These are phyloP conservation scores for Oreochromis grahami DNA, from an alignment of 2,797 vertebrate genomes.

Conservation along the genomic window DNA sequence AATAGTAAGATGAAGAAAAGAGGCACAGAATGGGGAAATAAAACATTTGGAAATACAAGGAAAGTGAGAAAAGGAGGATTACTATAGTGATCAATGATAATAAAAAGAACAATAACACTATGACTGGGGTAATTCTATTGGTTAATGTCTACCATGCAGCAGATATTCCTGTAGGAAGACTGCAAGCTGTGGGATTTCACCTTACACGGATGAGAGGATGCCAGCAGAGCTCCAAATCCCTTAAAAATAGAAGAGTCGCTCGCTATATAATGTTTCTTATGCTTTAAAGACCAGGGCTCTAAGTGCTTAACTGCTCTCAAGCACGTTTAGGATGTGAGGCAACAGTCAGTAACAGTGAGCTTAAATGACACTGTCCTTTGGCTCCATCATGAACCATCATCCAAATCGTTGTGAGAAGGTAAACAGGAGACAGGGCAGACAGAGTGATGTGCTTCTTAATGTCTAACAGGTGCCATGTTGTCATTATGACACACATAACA, in stretches of 20 bases:
- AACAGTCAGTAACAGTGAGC: neutral
- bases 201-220: neutral
- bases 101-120: neutral
- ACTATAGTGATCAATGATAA: neutral
- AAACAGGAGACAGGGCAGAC: constrained; percentile 43
- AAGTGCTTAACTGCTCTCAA: neutral
- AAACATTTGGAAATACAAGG: neutral
- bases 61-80: neutral
- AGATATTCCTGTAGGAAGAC: neutral
- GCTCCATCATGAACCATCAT: constrained; percentile 22
- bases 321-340: neutral
- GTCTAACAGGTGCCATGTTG: constrained; percentile 71
- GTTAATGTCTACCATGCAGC: neutral
- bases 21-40: neutral
- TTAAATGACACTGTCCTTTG: neutral
- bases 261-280: neutral
- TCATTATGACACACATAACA: constrained; percentile 68
- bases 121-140: neutral
- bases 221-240: neutral
- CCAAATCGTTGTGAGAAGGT: constrained; percentile 30
- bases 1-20: neutral
- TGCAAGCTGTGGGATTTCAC: neutral
- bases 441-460: constrained; percentile 70
- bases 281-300: neutral
- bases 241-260: neutral